Conservation (phyloP, 2,888 invertebrate genomes). For the Athrips mouffetella region DNA sequence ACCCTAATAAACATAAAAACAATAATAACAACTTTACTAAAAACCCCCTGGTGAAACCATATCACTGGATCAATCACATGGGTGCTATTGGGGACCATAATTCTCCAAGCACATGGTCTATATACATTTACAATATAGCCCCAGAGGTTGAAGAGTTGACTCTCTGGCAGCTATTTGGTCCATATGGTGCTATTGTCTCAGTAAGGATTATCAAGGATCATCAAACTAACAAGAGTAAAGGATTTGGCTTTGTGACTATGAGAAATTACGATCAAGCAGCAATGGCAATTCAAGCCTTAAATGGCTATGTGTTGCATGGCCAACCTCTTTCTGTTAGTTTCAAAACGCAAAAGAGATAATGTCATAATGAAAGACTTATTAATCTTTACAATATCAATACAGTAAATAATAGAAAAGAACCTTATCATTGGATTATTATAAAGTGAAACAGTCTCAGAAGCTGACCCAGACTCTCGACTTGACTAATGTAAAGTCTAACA, state of each 20-base stretch:
- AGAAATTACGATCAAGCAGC: conserved; percentile 76
- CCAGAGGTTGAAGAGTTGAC: conserved; percentile 74
- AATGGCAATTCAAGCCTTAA: conserved; percentile 75
- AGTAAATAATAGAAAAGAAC: conserved; percentile 69
- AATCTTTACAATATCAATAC: conserved; percentile 73
- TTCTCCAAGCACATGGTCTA: conserved; percentile 74
- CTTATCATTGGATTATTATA: conserved; percentile 58
- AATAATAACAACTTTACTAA: conserved; percentile 72
- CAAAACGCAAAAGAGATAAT: conserved; percentile 78
- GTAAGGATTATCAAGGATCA: conserved; percentile 77
- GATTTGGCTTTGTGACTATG: conserved; percentile 77
- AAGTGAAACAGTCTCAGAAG: conserved; percentile 51
- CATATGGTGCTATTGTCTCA: conserved; percentile 77
- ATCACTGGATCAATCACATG: conserved; percentile 75
- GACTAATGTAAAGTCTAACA: conserved; percentile 58
- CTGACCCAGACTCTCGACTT: conserved; percentile 50
- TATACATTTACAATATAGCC: conserved; percentile 76
- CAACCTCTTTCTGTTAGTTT: conserved; percentile 76
- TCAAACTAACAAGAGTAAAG: conserved; percentile 76
- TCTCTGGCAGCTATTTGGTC: conserved; percentile 75
- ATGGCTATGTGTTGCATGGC: conserved; percentile 69
- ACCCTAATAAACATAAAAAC: conserved; percentile 73
- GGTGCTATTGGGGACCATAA: conserved; percentile 70
- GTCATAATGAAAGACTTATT: conserved; percentile 56
- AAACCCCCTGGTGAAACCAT: conserved; percentile 67